Percentiles rank a stretch among this genome's conserved stretches.
Evolutionary conservation across 2,113 vertebrate species (phyloP).

Genomic region (Charina bottae): DNA sequence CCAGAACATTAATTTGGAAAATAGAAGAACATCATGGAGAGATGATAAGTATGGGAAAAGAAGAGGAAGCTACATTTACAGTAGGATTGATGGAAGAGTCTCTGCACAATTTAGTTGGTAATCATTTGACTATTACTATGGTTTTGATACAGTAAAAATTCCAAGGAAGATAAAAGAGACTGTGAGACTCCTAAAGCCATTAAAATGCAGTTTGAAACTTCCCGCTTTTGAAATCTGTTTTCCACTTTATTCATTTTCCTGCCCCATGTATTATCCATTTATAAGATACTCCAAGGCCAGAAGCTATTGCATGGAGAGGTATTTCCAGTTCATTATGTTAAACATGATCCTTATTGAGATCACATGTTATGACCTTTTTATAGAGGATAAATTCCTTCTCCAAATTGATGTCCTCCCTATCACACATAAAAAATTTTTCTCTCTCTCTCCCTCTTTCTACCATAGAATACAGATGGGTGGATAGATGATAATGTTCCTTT

Average conservation of each 20-base stretch:
- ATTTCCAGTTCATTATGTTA: neutral
- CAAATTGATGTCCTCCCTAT: neutral
- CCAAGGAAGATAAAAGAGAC: neutral
- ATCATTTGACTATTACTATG: neutral
- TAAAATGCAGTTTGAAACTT: neutral
- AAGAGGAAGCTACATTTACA: neutral
- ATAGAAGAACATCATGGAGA: constrained; percentile 18
- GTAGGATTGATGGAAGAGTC: neutral
- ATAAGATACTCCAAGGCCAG: neutral
- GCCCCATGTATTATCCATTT: neutral
- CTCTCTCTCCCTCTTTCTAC: neutral
- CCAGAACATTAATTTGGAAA: constrained; percentile 38
- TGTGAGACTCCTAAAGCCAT: neutral
- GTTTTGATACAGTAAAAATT: neutral
- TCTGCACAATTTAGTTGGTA: neutral
- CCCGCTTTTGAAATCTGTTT: neutral
- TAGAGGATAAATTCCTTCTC: neutral
- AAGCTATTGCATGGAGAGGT: neutral
- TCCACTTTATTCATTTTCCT: neutral
- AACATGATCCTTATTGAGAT: neutral
- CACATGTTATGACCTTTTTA: neutral
- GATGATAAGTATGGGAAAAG: neutral
- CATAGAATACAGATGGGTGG: neutral
- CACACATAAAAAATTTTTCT: neutral
- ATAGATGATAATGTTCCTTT: neutral